Conservation (phyloP, 2,113 vertebrate genomes). For the Anolis carolinensis region DNA sequence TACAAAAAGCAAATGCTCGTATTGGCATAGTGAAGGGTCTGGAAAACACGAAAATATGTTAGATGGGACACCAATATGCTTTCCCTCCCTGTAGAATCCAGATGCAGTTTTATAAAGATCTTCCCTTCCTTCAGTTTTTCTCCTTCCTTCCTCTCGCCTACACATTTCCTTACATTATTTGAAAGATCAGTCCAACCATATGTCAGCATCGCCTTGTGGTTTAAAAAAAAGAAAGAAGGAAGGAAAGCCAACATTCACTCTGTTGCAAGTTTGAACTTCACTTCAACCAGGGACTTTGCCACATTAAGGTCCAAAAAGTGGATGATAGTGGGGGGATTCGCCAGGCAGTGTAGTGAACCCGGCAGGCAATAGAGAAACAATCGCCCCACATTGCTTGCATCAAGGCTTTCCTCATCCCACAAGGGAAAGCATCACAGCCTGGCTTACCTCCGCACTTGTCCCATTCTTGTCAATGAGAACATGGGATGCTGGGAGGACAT, state of each 20-base stretch:
- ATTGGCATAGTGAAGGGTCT: conserved; percentile 24
- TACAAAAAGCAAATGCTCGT: conserved; percentile 23
- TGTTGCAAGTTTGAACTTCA: conserved; percentile 1
- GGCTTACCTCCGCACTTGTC: too few relatives aligned
- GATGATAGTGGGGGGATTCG: too few relatives aligned
- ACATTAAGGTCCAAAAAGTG: too few relatives aligned
- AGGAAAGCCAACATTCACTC: background rate
- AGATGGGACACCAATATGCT: conserved; percentile 19
- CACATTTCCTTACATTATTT: conserved; percentile 37
- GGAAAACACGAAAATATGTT: conserved; percentile 35
- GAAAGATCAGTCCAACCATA: conserved; percentile 47
- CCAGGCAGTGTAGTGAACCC: too few relatives aligned
- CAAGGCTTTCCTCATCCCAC: too few relatives aligned
- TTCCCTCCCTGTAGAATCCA: conserved; percentile 12
- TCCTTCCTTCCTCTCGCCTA: conserved; percentile 44
- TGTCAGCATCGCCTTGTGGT: conserved; percentile 37
- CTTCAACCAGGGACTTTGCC: too few relatives aligned
- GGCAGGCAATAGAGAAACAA: too few relatives aligned
- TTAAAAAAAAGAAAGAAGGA: background rate
- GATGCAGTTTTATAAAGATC: conserved; percentile 22
- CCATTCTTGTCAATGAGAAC: too few relatives aligned
- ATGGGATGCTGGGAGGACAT: too few relatives aligned
- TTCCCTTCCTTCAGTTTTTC: conserved; percentile 46
- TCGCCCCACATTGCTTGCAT: too few relatives aligned
- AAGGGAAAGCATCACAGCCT: too few relatives aligned